phyloP scores from a whole-genome alignment of 2,797 vertebrate species.

The Urosaurus nigricauda region DNA sequence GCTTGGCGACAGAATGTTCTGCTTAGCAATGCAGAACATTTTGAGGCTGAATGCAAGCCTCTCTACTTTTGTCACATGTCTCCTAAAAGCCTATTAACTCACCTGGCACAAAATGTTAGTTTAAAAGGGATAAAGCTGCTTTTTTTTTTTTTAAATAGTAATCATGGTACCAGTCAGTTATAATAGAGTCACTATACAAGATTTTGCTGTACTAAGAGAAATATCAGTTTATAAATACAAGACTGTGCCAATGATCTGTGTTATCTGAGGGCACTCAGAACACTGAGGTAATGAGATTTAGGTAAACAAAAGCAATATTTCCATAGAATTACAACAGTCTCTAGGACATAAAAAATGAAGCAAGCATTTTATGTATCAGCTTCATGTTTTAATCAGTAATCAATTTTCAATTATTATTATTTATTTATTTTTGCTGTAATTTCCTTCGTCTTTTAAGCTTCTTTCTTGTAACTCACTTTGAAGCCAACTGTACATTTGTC shows the following conservation, averaged over 20 bases:
- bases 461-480: not conserved
- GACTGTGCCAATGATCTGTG: not conserved
- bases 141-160: not conserved
- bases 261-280: not conserved
- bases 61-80: slow-evolving; percentile 12
- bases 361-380: not conserved
- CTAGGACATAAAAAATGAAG: not conserved
- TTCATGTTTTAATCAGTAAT: not conserved
- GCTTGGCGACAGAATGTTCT: slow-evolving; percentile 33
- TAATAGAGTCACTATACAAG: not conserved
- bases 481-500: not conserved
- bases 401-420: not conserved
- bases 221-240: not conserved
- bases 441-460: not conserved
- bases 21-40: slow-evolving; percentile 49
- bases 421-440: not conserved
- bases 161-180: not conserved
- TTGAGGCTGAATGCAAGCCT: slow-evolving; percentile 9
- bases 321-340: not conserved
- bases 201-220: not conserved
- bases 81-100: not conserved
- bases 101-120: slow-evolving; percentile 26
- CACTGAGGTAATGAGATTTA: not conserved
- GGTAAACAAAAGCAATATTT: not conserved
- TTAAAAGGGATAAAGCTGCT: not conserved